Evolutionary conservation across 2,888 invertebrate genomes (phyloP).

Genomic region (Germaria angustata): DNA sequence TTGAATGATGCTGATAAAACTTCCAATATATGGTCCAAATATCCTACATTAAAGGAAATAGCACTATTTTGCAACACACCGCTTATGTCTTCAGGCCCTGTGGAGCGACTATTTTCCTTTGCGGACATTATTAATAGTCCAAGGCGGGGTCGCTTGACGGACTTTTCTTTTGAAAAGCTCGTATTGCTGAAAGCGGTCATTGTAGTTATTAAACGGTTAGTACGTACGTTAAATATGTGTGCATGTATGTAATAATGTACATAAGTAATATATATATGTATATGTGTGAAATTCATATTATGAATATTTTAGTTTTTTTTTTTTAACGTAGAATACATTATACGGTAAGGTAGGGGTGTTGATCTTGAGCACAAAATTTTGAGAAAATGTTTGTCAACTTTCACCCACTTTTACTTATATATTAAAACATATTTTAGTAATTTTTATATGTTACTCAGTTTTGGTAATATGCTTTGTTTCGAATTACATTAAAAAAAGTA

Average conservation of each 20-base stretch:
- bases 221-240: neutral
- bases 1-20: too few relatives aligned
- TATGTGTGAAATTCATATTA: neutral
- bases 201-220: neutral
- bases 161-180: slow-evolving; percentile 17
- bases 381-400: too few relatives aligned
- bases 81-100: neutral
- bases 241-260: neutral
- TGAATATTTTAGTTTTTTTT: too few relatives aligned
- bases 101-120: slow-evolving; percentile 6
- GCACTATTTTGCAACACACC: neutral
- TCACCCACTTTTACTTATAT: too few relatives aligned
- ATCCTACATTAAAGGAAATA: neutral
- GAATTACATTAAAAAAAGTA: too few relatives aligned
- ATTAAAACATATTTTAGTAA: too few relatives aligned
- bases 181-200: slow-evolving; percentile 2
- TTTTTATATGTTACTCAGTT: too few relatives aligned
- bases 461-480: too few relatives aligned
- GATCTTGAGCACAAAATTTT: too few relatives aligned
- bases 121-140: slow-evolving; percentile 17
- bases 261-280: neutral
- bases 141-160: neutral
- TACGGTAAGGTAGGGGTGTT: too few relatives aligned
- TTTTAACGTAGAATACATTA: too few relatives aligned
- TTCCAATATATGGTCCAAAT: too few relatives aligned